phyloP scores from a whole-genome alignment of 2,888 invertebrate genomes.

The Apotomis turbidana region DNA sequence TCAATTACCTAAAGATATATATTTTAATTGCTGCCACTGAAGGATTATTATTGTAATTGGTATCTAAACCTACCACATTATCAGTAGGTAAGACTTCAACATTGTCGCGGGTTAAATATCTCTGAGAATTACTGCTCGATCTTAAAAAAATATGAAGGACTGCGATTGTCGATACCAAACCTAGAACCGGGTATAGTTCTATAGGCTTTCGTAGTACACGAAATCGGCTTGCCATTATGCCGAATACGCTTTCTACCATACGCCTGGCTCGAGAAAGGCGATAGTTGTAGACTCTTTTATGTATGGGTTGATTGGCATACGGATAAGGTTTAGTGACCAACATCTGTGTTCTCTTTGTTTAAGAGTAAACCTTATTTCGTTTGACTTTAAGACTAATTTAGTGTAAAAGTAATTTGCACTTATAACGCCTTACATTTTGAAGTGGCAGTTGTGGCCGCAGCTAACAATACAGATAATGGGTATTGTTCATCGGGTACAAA shows the following conservation, averaged over 20 bases:
- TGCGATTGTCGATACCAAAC: constrained; percentile 22
- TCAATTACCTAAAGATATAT: too few species aligned
- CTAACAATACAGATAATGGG: too few species aligned
- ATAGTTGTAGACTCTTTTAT: constrained; percentile 12
- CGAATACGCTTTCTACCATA: constrained; percentile 11
- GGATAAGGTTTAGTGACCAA: too few species aligned
- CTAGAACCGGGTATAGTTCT: constrained; percentile 9
- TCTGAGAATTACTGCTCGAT: constrained; percentile 24
- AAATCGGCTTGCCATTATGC: constrained; percentile 12
- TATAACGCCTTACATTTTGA: too few species aligned
- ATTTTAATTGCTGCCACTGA: constrained; percentile 25
- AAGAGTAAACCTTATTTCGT: too few species aligned
- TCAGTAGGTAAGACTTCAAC: constrained; percentile 22
- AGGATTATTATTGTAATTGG: constrained; percentile 28
- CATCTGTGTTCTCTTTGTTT: too few species aligned
- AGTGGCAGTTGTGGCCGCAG: too few species aligned
- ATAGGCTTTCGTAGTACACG: constrained; percentile 9
- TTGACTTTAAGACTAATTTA: too few species aligned
- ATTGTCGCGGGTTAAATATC: constrained; percentile 24
- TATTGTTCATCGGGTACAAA: too few species aligned
- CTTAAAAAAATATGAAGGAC: constrained; percentile 27
- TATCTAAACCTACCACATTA: constrained; percentile 26
- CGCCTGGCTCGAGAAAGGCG: constrained; percentile 5
- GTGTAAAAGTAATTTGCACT: too few species aligned
- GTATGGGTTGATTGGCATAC: constrained; percentile 6